Percentiles rank a stretch among this genome's conserved stretches.
Conservation (phyloP, 2,888 invertebrate genomes). For the Cephus spinipes region DNA sequence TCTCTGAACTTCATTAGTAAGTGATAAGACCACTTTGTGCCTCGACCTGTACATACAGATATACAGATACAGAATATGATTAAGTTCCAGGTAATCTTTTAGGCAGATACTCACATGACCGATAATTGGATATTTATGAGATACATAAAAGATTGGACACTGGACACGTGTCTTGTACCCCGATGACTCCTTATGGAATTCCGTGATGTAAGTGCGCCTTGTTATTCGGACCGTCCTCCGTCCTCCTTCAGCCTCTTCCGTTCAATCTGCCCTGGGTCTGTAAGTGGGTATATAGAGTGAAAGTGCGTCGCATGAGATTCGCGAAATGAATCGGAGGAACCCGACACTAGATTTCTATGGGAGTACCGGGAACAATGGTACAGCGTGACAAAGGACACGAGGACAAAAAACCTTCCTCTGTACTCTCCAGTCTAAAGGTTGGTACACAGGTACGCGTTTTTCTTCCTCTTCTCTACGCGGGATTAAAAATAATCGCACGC, state of each 20-base stretch:
- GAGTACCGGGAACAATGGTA: neutral
- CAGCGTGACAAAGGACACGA: slow-evolving; percentile 1
- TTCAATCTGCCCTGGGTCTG: neutral
- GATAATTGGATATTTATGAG: neutral
- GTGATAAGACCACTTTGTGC: slow-evolving; percentile 5
- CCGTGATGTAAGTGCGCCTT: too few relatives aligned
- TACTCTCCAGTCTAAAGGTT: neutral
- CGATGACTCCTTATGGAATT: too few relatives aligned
- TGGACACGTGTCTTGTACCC: too few relatives aligned
- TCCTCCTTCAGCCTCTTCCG: too few relatives aligned
- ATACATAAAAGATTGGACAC: slow-evolving; percentile 10
- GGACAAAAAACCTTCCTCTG: neutral
- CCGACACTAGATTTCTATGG: neutral
- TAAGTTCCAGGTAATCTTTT: too few relatives aligned
- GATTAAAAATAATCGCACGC: slow-evolving; percentile 53
- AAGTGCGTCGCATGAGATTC: neutral
- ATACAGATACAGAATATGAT: neutral
- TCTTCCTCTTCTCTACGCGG: slow-evolving; percentile 30
- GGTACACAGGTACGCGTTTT: slow-evolving; percentile 4
- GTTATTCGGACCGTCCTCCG: too few relatives aligned
- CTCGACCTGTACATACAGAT: slow-evolving; percentile 10
- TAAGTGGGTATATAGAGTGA: neutral
- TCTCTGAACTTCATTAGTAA: too few relatives aligned
- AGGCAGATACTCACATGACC: too few relatives aligned
- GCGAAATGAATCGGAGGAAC: slow-evolving; percentile 2